phyloP scores from a whole-genome alignment of 2,797 vertebrate genomes.

The Leptodactylus fallax region DNA sequence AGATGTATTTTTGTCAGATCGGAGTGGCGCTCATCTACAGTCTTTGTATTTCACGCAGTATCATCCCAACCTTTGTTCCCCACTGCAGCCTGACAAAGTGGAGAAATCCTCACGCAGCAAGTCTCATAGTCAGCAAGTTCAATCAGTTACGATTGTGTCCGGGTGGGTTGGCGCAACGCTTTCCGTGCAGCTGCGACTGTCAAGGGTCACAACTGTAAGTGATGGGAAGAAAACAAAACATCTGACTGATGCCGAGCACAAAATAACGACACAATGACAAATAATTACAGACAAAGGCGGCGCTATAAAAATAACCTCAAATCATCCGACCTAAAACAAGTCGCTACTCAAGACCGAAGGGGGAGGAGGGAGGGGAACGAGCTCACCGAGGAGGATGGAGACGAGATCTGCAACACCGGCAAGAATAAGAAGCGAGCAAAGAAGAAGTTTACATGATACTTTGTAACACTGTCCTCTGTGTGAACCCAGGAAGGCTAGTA shows the following conservation, averaged over 20 bases:
- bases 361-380: background rate
- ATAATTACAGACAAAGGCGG: conserved; percentile 55
- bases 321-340: conserved; percentile 40
- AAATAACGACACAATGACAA: conserved; percentile 55
- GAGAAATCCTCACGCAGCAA: conserved; percentile 37
- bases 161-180: conserved; percentile 6
- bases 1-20: conserved; percentile 19
- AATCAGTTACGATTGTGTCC: conserved; percentile 63
- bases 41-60: too few relatives aligned
- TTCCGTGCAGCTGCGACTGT: conserved; percentile 51
- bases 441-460: too few relatives aligned
- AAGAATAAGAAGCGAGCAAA: background rate
- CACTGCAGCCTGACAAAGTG: background rate
- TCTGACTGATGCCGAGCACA: conserved; percentile 23
- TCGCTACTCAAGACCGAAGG: background rate
- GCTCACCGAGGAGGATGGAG: background rate
- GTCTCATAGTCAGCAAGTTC: conserved; percentile 51
- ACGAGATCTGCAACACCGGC: background rate
- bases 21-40: conserved; percentile 1
- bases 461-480: background rate
- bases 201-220: conserved; percentile 44
- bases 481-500: background rate
- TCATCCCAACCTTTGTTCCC: conserved; percentile 27
- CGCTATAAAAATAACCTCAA: conserved; percentile 52
- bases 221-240: conserved; percentile 27